Base-by-base conservation (phyloP, 2,797 vertebrate species). In the Sarcoramphus papa region DNA sequence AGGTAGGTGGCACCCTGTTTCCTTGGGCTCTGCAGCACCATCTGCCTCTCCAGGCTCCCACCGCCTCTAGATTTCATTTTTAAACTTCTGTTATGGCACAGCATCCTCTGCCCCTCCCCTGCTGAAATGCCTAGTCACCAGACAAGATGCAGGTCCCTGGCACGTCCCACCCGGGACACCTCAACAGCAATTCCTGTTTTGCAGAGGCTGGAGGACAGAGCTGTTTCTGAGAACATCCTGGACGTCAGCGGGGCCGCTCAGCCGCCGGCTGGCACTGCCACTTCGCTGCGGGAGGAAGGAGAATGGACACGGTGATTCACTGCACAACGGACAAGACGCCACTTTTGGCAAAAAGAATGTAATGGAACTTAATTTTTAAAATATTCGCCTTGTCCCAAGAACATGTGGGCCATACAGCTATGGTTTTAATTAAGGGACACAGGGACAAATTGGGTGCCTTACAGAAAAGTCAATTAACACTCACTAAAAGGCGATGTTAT, bases 401-500 rank as follows among this genome's bases (percentile, higher is more conserved):
- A 62, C 30, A 63, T 40, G 83, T 80, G 62, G 48, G 37, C 35
- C 1, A 7, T n/a, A 54, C 9, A 35, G 23, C 40, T 16, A 18
- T 2, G 50, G 62, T n/a, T 91, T 91, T 92, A 74, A 88, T n/a
- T 41, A 87, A 37, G 59, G 41, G 74, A 87, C 25, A 21, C 22
- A 20, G 62, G 41, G 64, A 57, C 28, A 89, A 90, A 88, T 48
- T 14, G 65, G 53, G 73, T 30, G 25, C 59, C 60, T 84, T 80
- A 60, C 64, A 81, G 88, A 85, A 69, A 88, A 93, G 53, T 74
- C 94, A 81, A 67, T 94, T 96, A 91, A 48, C 10, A 2, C 68
- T 78, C 59, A 14, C 43, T 91, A 57, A 68, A 90, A 86, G 67
- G 62, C 8, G 35, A 48, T 69, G 59, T 59, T 87, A 68, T 88